Base-by-base conservation (phyloP, 2,113 vertebrate genomes). In the Ancistrus triradiatus region DNA sequence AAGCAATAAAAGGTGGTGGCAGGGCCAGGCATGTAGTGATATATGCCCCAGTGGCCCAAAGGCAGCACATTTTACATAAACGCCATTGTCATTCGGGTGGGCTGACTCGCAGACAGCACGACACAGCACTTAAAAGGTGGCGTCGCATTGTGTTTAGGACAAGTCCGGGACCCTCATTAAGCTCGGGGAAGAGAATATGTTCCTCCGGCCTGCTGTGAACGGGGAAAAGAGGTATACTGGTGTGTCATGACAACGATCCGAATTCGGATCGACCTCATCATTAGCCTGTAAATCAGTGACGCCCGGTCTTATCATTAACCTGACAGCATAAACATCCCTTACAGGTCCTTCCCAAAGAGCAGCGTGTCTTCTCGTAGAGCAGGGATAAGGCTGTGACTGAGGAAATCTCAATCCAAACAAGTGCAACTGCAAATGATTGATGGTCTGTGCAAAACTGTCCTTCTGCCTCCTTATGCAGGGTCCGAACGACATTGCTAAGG, bases 81-180 rank as follows among this genome's bases (percentile, higher is more conserved):
- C 74, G 81, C 84, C 68, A 87, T 88, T 88, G 85, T 88, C 83
- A 87, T 87, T 87, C 68, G 86, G 80, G 82, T 84, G 79, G 83
- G 80, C 77, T 80, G 72, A 51, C 74, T 79, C 74, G 77, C 57
- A 70, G 76, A 77, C 79, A 62, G 76, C 49, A 69, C 35, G 70
- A 60, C 68, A 38, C 43, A 40, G 59, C 48, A 68, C 56, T 47
- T 68, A 51, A 59, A 70, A 68, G 50, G 43, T 59, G 56, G 56
- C 61, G 53, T 38, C 59, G 38, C 60, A 46, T 64, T 66, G 40
- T 60, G 48, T 57, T 46, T 11, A 42, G 63, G 69, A 58, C 53
- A 7, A 63, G 60, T 9, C 43, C 28, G 33, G 24, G 53, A 22
- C 40, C 68, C 43, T 48, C 63, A 47, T 52, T 55, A 69, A 40